Conservation (phyloP, 2,888 invertebrate genomes). For the Caenorhabditis macrosperma region DNA sequence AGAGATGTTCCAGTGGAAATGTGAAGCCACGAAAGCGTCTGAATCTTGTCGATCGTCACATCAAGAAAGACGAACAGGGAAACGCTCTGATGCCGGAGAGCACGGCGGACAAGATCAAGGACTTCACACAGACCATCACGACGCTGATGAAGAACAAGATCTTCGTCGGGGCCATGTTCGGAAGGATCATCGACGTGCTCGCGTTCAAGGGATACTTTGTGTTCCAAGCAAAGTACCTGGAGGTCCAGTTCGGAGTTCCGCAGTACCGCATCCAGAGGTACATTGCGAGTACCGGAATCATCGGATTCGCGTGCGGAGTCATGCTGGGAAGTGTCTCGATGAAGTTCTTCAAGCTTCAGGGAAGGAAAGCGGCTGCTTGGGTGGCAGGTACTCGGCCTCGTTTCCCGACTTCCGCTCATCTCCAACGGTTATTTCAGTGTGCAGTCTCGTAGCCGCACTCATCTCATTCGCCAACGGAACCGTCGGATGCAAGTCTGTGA, state of each 20-base stretch:
- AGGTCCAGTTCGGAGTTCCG: slow-evolving; percentile 79
- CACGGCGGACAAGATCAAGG: slow-evolving; percentile 63
- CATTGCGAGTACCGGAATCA: slow-evolving; percentile 74
- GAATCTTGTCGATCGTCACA: slow-evolving; percentile 76
- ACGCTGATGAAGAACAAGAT: slow-evolving; percentile 73
- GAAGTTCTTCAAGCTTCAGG: slow-evolving; percentile 70
- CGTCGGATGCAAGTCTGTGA: slow-evolving; percentile 78
- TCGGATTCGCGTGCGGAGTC: slow-evolving; percentile 75
- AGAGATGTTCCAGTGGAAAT: slow-evolving; percentile 30
- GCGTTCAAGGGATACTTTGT: slow-evolving; percentile 80
- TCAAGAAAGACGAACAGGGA: slow-evolving; percentile 68
- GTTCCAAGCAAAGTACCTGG: slow-evolving; percentile 79
- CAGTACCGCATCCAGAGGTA: slow-evolving; percentile 77
- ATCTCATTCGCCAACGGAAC: slow-evolving; percentile 75
- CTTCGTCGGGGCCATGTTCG: slow-evolving; percentile 75
- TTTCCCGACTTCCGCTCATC: neutral
- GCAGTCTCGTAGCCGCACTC: slow-evolving; percentile 74
- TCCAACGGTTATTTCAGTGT: slow-evolving; percentile 68
- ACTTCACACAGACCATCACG: slow-evolving; percentile 68
- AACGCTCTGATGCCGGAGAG: slow-evolving; percentile 71
- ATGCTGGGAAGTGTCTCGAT: slow-evolving; percentile 70
- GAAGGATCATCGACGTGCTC: slow-evolving; percentile 79
- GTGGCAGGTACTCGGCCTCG: slow-evolving; percentile 38
- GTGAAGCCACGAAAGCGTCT: slow-evolving; percentile 64
- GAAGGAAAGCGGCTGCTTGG: slow-evolving; percentile 60